Evolutionary conservation across 2,797 vertebrate species (phyloP), one percentile per base, ranked within the genome.

Genomic region (Enteromius anoplus): DNA sequence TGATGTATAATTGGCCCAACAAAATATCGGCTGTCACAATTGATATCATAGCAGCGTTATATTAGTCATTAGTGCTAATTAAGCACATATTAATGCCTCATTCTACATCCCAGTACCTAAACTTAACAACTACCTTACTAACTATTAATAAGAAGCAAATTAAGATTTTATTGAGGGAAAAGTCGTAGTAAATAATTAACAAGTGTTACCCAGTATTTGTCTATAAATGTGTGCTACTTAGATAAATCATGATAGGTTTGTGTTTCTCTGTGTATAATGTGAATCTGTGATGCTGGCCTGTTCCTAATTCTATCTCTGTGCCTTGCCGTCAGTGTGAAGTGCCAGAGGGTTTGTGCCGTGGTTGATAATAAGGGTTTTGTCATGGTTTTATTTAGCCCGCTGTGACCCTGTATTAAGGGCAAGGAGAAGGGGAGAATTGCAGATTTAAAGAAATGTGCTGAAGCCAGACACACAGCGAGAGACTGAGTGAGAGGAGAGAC

Each of bases 301-400:
- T 55, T 71, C n/a, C 66, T 62, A 83, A 71, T 70, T 83, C 29
- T 51, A 26, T 60, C 75, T 83, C 15, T 78, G 51, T 47, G 42
- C 40, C 55, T 71, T 1, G n/a, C n/a, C 21, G 15, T 62, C 65
- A 62, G 29, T 62, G 82, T 78, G 75, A 83, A 64, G 82, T 29
- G 75, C 75, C 66, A 64, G 53, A 83, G 73, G 81, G 51, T 71
- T 51, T 53, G 23, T 42, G 72, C 49, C 12, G 2, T 45, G 72
- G 45, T 64, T 83, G 65, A 78, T 78, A 71, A 83, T 60, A 83
- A 83, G 68, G 29, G 32, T 71, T 78, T 70, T 78, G 26, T 71
- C 42, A 78, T 78, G 75, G 53, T 78, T 83, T 64, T 81, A 81
- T 75, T 69, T 81, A 77, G 66, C 72, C 26, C 34, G 4, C 64